Evolutionary conservation across 2,797 vertebrate genomes (phyloP).

Genomic region (Vipera latastei): DNA sequence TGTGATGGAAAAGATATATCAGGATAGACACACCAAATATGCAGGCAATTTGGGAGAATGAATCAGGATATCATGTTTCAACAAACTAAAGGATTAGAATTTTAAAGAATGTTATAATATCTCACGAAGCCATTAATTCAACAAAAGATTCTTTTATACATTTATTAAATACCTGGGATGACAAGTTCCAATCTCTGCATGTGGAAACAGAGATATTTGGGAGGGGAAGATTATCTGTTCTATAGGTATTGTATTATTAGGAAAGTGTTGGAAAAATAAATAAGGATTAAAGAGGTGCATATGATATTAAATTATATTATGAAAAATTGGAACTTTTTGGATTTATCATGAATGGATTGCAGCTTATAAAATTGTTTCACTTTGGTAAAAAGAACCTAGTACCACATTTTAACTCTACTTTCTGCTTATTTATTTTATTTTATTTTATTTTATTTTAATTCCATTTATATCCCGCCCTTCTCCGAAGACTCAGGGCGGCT

Average conservation of each 20-base stretch:
- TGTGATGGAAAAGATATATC: not conserved
- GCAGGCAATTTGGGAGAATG: not conserved
- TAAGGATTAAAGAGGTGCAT: not conserved
- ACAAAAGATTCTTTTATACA: not conserved
- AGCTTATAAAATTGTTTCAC: not conserved
- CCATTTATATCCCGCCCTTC: too few relatives aligned
- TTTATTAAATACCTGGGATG: not conserved
- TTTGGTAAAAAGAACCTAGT: not conserved
- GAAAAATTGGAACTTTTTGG: not conserved
- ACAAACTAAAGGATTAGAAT: not conserved
- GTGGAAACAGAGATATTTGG: not conserved
- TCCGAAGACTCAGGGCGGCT: too few relatives aligned
- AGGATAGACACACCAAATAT: not conserved
- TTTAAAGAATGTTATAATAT: not conserved
- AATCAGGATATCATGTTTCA: not conserved
- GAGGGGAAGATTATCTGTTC: not conserved
- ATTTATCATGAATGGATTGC: not conserved
- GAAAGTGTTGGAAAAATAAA: not conserved
- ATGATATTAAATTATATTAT: not conserved
- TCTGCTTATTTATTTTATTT: too few relatives aligned
- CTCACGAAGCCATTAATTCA: not conserved
- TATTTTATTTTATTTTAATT: too few relatives aligned
- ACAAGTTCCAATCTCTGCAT: not conserved
- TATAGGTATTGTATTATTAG: not conserved
- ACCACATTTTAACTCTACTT: not conserved